Conservation (phyloP, 2,113 vertebrate species). For the Rhagologus leucostigma region DNA sequence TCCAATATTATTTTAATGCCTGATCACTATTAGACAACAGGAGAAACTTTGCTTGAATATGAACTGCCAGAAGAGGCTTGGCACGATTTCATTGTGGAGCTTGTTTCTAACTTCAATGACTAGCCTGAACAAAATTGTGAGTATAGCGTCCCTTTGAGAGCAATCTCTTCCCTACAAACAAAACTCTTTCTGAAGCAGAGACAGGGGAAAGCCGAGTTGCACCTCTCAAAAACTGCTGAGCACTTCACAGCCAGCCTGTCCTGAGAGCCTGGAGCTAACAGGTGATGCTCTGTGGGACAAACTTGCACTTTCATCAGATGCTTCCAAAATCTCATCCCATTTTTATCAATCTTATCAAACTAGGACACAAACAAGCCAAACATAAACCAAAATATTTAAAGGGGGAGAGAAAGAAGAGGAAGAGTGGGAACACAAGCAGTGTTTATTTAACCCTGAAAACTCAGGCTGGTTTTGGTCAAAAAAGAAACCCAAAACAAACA, state of each 20-base stretch:
- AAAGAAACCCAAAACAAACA: neutral
- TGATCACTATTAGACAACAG: neutral
- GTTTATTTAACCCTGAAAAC: slow-evolving; percentile 3
- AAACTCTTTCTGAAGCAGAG: neutral
- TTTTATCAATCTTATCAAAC: neutral
- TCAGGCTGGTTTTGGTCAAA: neutral
- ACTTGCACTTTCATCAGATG: neutral
- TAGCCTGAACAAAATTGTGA: neutral
- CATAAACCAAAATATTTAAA: neutral
- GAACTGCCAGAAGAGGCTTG: neutral
- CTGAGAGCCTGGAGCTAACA: neutral
- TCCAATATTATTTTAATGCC: neutral
- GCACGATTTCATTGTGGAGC: neutral
- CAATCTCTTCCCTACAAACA: neutral
- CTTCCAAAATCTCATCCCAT: neutral
- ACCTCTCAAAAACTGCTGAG: neutral
- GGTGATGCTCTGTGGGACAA: neutral
- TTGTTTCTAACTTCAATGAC: slow-evolving; percentile 10
- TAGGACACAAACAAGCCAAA: neutral
- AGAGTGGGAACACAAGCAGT: neutral
- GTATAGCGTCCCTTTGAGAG: neutral
- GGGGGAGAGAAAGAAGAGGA: neutral
- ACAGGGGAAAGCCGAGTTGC: neutral
- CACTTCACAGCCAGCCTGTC: neutral
- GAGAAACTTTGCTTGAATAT: neutral